Conservation (phyloP, 2,797 vertebrate genomes). For the Lepilemur ruficaudatus region DNA sequence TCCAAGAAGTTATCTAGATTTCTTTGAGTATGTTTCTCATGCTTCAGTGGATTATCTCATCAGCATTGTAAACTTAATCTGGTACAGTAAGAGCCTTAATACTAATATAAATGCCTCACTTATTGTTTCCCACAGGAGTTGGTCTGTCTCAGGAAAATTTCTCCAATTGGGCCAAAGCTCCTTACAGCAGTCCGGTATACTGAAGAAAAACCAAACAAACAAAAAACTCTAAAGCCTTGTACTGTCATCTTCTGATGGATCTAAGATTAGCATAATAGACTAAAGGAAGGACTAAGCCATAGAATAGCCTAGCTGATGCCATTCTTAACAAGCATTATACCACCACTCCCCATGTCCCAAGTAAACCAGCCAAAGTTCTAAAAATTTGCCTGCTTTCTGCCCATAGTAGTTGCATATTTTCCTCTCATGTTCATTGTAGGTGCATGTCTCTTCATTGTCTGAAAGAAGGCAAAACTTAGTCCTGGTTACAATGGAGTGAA, state of each 20-base stretch:
- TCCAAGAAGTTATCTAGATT: slow-evolving; percentile 10
- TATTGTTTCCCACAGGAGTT: background rate
- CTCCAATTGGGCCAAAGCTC: background rate
- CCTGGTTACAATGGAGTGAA: background rate
- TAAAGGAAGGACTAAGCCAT: background rate
- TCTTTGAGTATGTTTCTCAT: background rate
- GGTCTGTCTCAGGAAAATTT: background rate
- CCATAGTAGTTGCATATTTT: background rate
- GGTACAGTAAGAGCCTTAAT: background rate
- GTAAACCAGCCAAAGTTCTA: background rate
- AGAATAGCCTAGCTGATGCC: background rate
- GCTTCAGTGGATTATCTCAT: background rate
- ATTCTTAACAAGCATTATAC: background rate
- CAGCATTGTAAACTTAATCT: background rate
- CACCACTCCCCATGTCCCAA: background rate
- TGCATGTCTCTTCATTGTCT: background rate
- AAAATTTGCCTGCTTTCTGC: background rate
- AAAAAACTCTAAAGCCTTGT: background rate
- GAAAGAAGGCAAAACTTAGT: background rate
- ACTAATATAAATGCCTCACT: background rate
- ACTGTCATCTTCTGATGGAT: background rate
- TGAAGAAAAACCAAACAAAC: background rate
- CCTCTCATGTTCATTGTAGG: background rate
- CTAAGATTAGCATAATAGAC: slow-evolving; percentile 3
- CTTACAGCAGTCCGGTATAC: background rate